Evolutionary conservation across 2,113 vertebrate genomes (phyloP), one percentile per base, ranked within the genome.

Genomic region (Sinocyclocheilus anophthalmus): DNA sequence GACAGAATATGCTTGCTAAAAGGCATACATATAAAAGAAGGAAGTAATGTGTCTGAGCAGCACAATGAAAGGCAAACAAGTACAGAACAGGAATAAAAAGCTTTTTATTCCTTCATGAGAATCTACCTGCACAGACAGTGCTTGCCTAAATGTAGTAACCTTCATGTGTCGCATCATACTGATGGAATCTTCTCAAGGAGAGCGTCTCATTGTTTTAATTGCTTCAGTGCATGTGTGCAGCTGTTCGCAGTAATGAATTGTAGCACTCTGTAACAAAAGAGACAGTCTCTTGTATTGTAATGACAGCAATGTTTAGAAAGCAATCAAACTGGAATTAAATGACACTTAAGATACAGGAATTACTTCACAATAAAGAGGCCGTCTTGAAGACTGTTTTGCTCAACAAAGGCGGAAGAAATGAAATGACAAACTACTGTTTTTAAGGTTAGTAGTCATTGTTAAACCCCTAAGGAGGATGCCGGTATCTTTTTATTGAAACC

Each of bases 171-270:
- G 55, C 79, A 72, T 61, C 80, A 75, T 59, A 70, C 22, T 61
- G 85, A 87, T 84, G 81, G 70, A 81, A 75, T 83, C 87, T 86
- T 85, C 77, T 90, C 73, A 90, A 90, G 86, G 81, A 84, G 86
- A 89, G 87, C 76, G 76, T 67, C 82, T 85, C 80, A 83, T 86
- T 87, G 87, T 88, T 88, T 85, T 90, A 88, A 89, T 88, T 89
- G 85, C 85, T 72, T 65, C 83, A 81, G 78, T 84, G 82, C 45
- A 61, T 73, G 75, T 67, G 48, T 73, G 57, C 86, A 89, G 89
- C 83, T 89, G 86, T 89, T 88, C 72, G 24, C 57, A 48, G 80
- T 88, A 89, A 88, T 89, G 88, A 88, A 87, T 86, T 85, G 76
- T 63, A 85, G 85, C 77, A 84, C 87, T 76, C 72, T 75, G 79